These are phyloP conservation scores for Zophobas atratus DNA, from an alignment of 1,140 invertebrate species.

Conservation along the genomic window DNA sequence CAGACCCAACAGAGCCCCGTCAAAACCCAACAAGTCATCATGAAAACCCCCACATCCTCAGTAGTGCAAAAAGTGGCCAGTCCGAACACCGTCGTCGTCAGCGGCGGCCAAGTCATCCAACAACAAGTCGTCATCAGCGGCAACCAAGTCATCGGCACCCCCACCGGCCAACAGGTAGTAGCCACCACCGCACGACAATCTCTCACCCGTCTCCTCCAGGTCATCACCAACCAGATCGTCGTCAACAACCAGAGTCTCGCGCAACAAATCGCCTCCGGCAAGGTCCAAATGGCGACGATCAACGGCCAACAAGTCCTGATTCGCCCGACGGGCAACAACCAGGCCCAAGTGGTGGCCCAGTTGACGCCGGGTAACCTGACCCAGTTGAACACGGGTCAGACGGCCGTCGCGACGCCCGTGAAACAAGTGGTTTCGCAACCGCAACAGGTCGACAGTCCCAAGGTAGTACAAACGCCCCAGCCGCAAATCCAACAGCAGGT, in stretches of 20 bases:
- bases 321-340: conserved; percentile 79
- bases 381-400: conserved; percentile 51
- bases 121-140: conserved; percentile 63
- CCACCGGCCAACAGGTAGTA: conserved; percentile 62
- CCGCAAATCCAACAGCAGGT: conserved; percentile 56
- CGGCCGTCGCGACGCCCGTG: conserved; percentile 56
- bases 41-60: conserved; percentile 55
- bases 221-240: conserved; percentile 79
- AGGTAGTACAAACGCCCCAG: conserved; percentile 41
- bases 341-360: conserved; percentile 79
- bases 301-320: conserved; percentile 88
- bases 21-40: conserved; percentile 56
- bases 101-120: conserved; percentile 59
- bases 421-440: conserved; percentile 59
- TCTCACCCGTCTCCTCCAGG: conserved; percentile 64
- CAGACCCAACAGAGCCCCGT: conserved; percentile 41
- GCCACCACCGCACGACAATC: not conserved
- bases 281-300: conserved; percentile 86
- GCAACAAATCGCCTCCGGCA: conserved; percentile 83
- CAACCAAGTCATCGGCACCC: conserved; percentile 63
- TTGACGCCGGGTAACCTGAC: conserved; percentile 69
- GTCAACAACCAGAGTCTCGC: conserved; percentile 82
- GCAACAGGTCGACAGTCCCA: conserved; percentile 29
- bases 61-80: conserved; percentile 59
- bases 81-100: conserved; percentile 57